Evolutionary conservation across 1,140 invertebrate species (phyloP), one percentile per base, ranked within the genome.

Genomic region (Drosophila orena): DNA sequence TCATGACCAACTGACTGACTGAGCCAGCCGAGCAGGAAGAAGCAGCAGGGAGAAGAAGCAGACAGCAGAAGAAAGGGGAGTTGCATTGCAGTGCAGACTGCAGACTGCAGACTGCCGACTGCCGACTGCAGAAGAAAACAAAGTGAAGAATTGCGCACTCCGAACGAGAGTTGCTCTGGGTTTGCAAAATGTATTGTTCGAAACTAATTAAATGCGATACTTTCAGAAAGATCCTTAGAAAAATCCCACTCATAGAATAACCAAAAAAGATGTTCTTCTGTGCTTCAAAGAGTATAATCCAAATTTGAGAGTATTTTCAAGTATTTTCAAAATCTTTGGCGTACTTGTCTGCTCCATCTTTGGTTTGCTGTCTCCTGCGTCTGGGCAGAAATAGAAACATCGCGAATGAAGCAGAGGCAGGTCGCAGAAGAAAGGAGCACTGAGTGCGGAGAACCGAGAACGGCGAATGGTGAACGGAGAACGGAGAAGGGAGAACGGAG

Each of bases 1-100:
- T 79, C 77, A 86, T 91, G 90, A 91, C 90, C 90, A 91, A 91
- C 90, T 91, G 90, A 91, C 90, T 91, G 83, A 91, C 70, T 79
- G 79, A 58, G 70, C 64, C 54, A 40, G 75, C 66, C 64, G 24
- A 47, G 62, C 37, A 77, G 47, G 38, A 37, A 43, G 42, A 64
- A 76, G 49, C 15, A 68, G 53, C 30, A 30, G 14, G 47, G 44
- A 44, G 22, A 54, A n/a, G n/a, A n/a, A n/a, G 20, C 7, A n/a
- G 37, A 35, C 12, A 11, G 27, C 38, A 64, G 17, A 3, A 27
- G 17, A 50, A 64, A 27, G 24, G 37, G 47, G 27, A 17, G 11
- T 59, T 40, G 24, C 12, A 17, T 10, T 38, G 37, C 20, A 44
- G 22, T 12, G 46, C 24, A 22, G 22, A 2, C 22, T 22, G 20